Evolutionary conservation across 2,113 vertebrate genomes (phyloP).

Genomic region (Ivindomyrus marchei): DNA sequence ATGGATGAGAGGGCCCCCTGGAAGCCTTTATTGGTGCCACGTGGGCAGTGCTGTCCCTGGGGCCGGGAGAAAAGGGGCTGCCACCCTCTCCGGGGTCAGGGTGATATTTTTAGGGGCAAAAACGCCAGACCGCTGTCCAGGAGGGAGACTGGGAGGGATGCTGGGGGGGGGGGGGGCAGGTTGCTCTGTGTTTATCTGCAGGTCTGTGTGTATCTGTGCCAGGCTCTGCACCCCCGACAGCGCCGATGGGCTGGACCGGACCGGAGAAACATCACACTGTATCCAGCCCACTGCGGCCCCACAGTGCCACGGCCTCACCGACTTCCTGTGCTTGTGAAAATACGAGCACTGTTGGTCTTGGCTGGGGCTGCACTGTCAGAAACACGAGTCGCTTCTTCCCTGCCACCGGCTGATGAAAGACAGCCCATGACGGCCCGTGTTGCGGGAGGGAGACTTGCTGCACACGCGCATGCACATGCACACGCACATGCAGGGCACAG

Average conservation of each 20-base stretch:
- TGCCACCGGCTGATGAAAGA: background rate
- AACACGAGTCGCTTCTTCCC: background rate
- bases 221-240: background rate
- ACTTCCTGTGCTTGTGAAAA: slow-evolving; percentile 21
- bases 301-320: background rate
- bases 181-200: background rate
- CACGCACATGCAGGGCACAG: background rate
- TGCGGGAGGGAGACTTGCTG: background rate
- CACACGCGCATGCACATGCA: background rate
- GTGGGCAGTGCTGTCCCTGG: background rate
- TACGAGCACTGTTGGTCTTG: background rate
- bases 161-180: background rate
- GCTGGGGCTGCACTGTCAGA: background rate
- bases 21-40: background rate
- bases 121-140: background rate
- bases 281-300: background rate
- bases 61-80: background rate
- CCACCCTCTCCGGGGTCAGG: background rate
- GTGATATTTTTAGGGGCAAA: background rate
- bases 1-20: background rate
- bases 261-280: background rate
- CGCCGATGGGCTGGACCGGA: background rate
- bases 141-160: background rate
- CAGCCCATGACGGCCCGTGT: background rate
- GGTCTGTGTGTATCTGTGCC: slow-evolving; percentile 25